Evolutionary conservation across 2,797 vertebrate species (phyloP).

Genomic region (Rhinogobio ventralis): DNA sequence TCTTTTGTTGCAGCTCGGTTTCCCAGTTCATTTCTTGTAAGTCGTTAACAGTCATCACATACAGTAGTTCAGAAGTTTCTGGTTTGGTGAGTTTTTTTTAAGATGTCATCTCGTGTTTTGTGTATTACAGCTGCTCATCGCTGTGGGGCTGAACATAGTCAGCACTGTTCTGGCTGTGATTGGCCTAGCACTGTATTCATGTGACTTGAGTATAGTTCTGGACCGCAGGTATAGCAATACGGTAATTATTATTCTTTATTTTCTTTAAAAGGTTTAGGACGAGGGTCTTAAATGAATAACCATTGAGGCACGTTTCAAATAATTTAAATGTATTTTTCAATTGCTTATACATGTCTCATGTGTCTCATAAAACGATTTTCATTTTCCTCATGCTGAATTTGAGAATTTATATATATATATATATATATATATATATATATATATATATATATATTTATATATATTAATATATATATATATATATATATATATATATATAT

Average conservation of each 20-base stretch:
- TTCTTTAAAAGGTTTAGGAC: too few species aligned
- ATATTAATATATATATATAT: too few species aligned
- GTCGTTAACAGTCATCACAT: constrained; percentile 42
- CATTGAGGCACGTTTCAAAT: neutral
- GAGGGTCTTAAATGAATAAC: neutral
- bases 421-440: too few species aligned
- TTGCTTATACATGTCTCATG: too few species aligned
- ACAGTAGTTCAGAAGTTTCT: neutral
- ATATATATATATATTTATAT: too few species aligned
- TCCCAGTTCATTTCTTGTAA: constrained; percentile 76
- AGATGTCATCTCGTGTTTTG: neutral
- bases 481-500: too few species aligned
- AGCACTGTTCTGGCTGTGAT: constrained; percentile 64
- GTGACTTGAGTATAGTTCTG: neutral
- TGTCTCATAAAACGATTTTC: too few species aligned
- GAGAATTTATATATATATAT: too few species aligned
- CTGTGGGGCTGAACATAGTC: constrained; percentile 63
- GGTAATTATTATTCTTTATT: neutral
- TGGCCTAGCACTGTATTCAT: constrained; percentile 62
- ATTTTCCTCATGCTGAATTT: too few species aligned
- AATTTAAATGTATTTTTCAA: neutral
- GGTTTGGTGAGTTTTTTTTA: neutral
- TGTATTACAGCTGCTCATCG: constrained; percentile 64
- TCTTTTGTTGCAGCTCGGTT: constrained; percentile 70
- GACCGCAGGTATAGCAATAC: accelerated